Evolutionary conservation across 2,888 invertebrate species (phyloP), one percentile per base, ranked within the genome.

Genomic region (Mactromeris polynyma): DNA sequence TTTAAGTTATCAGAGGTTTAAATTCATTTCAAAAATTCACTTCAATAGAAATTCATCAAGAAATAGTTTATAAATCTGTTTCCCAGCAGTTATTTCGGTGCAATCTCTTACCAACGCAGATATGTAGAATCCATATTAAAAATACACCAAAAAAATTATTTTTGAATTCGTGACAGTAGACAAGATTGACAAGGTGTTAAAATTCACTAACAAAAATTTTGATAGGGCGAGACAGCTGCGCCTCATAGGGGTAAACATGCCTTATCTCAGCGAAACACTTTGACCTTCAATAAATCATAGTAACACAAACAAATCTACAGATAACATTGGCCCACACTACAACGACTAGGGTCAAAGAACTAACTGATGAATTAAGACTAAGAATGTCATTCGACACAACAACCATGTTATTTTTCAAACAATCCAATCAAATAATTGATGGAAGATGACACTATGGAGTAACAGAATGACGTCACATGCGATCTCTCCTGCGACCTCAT

Each of bases 231-330:
- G 69, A 38, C 69, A 83, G 73, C 46, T 83, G 69, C 73, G 73
- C 46, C 83, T 77, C 40, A 38, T 69, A 14, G 69, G 2, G 42
- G 46, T 51, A 73, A 73, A 83, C 83, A 83, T 83, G 83, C 33
- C 73, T 83, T 83, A 83, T 83, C 83, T 83, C 31, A 26, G 42
- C 9, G 69, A 83, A 83, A 77, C 83, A 83, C 46, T 69, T 83
- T 83, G 83, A 83, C 83, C 83, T 83, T 42, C 69, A 69, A 83
- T 83, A 83, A 73, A 83, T 83, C 83, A 83, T 83, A 40, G 69
- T 42, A 38, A 69, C 21, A 26, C 73, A 73, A 83, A 83, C 73
- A 83, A 46, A 83, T 42, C 83, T 21, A 17, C 6, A 46, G 83
- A 83, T 83, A 83, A 73, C 69, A 83, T n/a, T 42, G 73, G 73